A percentile compares a stretch with the other conserved stretches of the same genome.
These are phyloP conservation scores for Myioborus melanocephalus DNA, from an alignment of 2,797 vertebrate species.

Conservation along the genomic window DNA sequence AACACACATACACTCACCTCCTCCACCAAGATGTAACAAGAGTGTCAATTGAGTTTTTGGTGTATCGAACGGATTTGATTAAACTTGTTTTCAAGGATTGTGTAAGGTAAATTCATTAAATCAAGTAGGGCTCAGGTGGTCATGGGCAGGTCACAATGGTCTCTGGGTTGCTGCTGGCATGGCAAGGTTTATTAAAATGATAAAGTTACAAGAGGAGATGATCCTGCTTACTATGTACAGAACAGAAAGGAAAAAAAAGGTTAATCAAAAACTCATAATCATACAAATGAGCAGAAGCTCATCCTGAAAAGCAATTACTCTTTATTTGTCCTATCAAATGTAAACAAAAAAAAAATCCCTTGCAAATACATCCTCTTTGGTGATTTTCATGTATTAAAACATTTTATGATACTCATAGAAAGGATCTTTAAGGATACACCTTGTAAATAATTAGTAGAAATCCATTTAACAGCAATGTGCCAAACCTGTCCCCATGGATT, in stretches of 20 bases:
- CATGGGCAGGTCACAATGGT: not conserved
- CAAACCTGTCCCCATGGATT: not conserved
- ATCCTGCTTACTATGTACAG: slow-evolving; percentile 11
- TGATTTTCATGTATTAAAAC: not conserved
- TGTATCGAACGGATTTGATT: not conserved
- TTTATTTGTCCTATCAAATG: not conserved
- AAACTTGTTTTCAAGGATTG: not conserved
- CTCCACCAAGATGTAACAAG: not conserved
- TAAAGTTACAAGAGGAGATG: slow-evolving; percentile 17
- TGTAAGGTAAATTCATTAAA: slow-evolving; percentile 14
- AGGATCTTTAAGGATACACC: not conserved
- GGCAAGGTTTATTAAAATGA: slow-evolving; percentile 56
- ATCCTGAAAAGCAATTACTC: slow-evolving; percentile 45
- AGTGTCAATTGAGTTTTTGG: not conserved
- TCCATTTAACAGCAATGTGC: not conserved
- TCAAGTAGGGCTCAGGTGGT: slow-evolving; percentile 50
- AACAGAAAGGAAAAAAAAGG: not conserved
- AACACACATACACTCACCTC: not conserved
- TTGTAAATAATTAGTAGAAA: not conserved
- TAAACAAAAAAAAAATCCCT: not conserved
- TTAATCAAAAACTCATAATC: slow-evolving; percentile 50
- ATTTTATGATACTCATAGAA: not conserved
- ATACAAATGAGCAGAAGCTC: slow-evolving; percentile 34
- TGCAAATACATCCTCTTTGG: not conserved
- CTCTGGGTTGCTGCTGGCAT: not conserved